Evolutionary conservation across 2,888 invertebrate species (phyloP).

Genomic region (Scaptomyza tumidula): DNA sequence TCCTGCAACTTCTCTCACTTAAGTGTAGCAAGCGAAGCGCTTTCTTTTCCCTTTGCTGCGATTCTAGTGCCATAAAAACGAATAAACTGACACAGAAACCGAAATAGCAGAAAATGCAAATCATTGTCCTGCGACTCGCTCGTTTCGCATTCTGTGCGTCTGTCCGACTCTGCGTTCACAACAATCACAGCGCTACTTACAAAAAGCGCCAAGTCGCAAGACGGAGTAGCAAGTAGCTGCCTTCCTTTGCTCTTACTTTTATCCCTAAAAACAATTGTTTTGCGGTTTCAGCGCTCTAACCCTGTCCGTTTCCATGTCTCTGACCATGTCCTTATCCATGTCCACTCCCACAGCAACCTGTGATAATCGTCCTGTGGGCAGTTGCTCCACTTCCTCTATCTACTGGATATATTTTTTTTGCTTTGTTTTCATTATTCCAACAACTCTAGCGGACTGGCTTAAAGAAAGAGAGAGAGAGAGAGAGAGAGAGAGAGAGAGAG

Average conservation of each 20-base stretch:
- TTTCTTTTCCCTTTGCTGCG: conserved; percentile 49
- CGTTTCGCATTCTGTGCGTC: conserved; percentile 14
- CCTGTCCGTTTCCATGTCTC: conserved; percentile 5
- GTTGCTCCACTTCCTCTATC: conserved; percentile 38
- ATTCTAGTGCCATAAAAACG: conserved; percentile 67
- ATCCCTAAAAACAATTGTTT: conserved; percentile 57
- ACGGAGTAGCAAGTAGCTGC: conserved; percentile 22
- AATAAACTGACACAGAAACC: conserved; percentile 58
- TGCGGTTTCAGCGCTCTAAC: conserved; percentile 44
- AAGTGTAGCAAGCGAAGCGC: conserved; percentile 26
- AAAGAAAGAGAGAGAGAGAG: no score
- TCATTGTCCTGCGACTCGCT: conserved; percentile 67
- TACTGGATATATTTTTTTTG: conserved; percentile 19
- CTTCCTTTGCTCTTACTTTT: conserved; percentile 21
- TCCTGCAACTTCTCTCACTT: conserved; percentile 36
- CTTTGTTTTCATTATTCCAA: conserved; percentile 46
- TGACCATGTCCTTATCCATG: conserved; percentile 23
- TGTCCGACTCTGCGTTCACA: background rate
- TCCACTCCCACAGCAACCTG: conserved; percentile 64
- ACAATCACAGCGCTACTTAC: conserved; percentile 13
- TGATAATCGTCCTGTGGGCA: conserved; percentile 75
- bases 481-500: no score
- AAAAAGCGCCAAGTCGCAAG: conserved; percentile 32
- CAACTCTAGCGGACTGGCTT: conserved; percentile 26
- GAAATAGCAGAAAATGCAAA: conserved; percentile 73